A percentile compares a stretch with the other conserved stretches of the same genome.
phyloP scores from a whole-genome alignment of 2,797 vertebrate species.

The Cuniculus paca region DNA sequence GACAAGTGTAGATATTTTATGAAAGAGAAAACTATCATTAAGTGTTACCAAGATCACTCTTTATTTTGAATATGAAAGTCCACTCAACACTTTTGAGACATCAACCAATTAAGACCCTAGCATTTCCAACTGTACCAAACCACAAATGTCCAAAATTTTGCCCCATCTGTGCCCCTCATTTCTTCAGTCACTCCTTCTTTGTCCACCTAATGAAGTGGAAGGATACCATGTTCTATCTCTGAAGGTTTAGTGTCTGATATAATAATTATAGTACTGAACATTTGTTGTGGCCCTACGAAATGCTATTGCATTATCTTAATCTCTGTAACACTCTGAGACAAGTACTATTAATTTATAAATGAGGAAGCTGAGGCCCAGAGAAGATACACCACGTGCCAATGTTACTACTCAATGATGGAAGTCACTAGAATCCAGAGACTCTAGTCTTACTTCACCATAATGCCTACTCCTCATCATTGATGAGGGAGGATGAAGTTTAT shows the following conservation, averaged over 20 bases:
- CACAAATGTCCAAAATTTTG: not conserved
- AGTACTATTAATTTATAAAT: not conserved
- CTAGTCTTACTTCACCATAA: not conserved
- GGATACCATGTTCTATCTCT: accelerated
- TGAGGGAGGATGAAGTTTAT: not conserved
- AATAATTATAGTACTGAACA: not conserved
- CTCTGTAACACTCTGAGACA: not conserved
- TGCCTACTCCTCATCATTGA: not conserved
- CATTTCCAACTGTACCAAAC: not conserved
- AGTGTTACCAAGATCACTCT: conserved; percentile 79
- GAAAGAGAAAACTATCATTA: conserved; percentile 76
- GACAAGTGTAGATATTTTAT: conserved; percentile 63
- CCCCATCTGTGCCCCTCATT: accelerated
- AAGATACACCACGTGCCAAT: not conserved
- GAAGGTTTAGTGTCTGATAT: not conserved
- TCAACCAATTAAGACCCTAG: not conserved
- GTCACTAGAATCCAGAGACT: not conserved
- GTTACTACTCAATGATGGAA: not conserved
- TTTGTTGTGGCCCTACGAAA: not conserved
- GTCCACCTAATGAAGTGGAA: not conserved
- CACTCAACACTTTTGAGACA: conserved; percentile 26
- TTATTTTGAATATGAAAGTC: conserved; percentile 62
- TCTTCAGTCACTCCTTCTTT: not conserved
- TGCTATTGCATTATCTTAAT: not conserved
- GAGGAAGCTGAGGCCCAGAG: not conserved